A percentile compares a stretch with the other conserved stretches of the same genome.
Evolutionary conservation across 2,888 invertebrate genomes (phyloP).

Genomic region (Hoplodrina ambigua): DNA sequence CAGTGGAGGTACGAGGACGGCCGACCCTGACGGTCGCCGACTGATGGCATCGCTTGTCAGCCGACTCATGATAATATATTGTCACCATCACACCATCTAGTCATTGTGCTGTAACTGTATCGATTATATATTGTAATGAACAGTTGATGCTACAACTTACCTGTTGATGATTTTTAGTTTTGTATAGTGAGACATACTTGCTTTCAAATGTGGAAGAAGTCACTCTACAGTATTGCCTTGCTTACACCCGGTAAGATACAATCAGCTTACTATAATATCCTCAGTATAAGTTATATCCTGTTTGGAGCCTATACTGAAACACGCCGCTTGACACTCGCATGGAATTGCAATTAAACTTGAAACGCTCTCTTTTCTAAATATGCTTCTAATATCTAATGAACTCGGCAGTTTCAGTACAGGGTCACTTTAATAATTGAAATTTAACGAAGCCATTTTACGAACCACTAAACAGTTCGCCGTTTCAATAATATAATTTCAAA

Average conservation of each 20-base stretch:
- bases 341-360: conserved; percentile 66
- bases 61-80: conserved; percentile 77
- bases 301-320: conserved; percentile 85
- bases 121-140: conserved; percentile 82
- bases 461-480: conserved; percentile 81
- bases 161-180: conserved; percentile 88
- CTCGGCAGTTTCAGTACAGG: conserved; percentile 85
- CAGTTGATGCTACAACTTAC: conserved; percentile 88
- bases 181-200: conserved; percentile 90
- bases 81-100: conserved; percentile 86
- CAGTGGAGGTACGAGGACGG: conserved; percentile 58
- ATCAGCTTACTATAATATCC: conserved; percentile 90
- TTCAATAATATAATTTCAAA: conserved; percentile 22
- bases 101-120: conserved; percentile 88
- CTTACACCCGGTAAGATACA: conserved; percentile 90
- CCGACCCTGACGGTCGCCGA: conserved; percentile 50
- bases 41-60: conserved; percentile 76
- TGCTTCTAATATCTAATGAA: conserved; percentile 70
- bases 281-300: conserved; percentile 88
- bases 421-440: conserved; percentile 78
- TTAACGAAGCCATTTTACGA: conserved; percentile 85
- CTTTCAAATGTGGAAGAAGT: conserved; percentile 90
- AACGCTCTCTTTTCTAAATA: conserved; percentile 63
- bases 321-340: conserved; percentile 77
- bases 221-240: conserved; percentile 90